Evolutionary conservation across 2,113 vertebrate species (phyloP).

Genomic region (Terrapene triunguis): DNA sequence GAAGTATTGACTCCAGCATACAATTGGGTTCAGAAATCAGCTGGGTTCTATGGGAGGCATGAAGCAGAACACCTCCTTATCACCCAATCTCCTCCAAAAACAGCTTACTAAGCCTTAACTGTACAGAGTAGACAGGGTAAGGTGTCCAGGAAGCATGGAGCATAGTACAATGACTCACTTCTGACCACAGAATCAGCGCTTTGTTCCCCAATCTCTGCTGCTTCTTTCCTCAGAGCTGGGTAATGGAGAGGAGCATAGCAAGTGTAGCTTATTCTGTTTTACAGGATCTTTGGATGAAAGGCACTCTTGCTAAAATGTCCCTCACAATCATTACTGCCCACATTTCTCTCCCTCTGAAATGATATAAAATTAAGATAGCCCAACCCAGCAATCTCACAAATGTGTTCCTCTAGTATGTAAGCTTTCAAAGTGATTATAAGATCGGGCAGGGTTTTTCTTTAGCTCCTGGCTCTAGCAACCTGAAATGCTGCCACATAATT

Average conservation of each 20-base stretch:
- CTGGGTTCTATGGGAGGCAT: not conserved
- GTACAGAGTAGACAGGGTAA: not conserved
- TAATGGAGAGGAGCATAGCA: not conserved
- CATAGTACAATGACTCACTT: not conserved
- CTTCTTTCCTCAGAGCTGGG: fast-evolving
- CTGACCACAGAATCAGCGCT: not conserved
- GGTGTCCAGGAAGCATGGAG: not conserved
- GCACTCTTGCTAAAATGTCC: conserved; percentile 7
- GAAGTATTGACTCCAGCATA: not conserved
- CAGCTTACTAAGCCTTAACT: not conserved
- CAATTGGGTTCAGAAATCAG: not conserved
- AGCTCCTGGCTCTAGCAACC: conserved; percentile 28
- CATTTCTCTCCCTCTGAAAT: conserved; percentile 32
- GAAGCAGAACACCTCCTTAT: not conserved
- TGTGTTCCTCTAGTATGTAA: conserved; percentile 51
- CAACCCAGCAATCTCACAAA: conserved; percentile 13
- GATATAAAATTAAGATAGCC: conserved; percentile 28
- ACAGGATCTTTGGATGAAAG: not conserved
- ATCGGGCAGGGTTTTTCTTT: conserved; percentile 14
- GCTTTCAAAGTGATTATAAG: conserved; percentile 49
- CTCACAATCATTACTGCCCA: not conserved
- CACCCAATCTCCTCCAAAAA: not conserved
- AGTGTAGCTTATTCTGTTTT: not conserved
- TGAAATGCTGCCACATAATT: not conserved
- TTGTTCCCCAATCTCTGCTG: not conserved